Conservation (phyloP, 1,140 invertebrate genomes). For the Physella acuta region DNA sequence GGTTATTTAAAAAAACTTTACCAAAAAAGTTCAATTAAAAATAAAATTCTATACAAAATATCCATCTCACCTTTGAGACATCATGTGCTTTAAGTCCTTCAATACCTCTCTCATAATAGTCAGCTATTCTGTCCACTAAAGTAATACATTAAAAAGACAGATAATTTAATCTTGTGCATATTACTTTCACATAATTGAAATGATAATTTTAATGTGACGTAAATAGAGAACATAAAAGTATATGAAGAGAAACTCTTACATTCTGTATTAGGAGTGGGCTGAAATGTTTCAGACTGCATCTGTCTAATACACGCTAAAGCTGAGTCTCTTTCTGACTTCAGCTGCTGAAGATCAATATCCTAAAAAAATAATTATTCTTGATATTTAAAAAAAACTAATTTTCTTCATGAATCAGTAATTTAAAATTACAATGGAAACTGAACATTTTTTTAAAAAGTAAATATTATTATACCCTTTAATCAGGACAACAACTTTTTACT, state of each 20-base stretch:
- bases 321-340: conserved; percentile 12
- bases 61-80: conserved; percentile 14
- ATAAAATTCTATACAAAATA: too few species aligned
- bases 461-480: neutral
- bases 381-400: neutral
- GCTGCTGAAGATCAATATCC: conserved; percentile 3
- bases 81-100: conserved; percentile 2
- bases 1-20: too few species aligned
- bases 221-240: too few species aligned
- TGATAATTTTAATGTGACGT: too few species aligned
- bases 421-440: neutral
- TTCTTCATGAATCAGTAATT: neutral
- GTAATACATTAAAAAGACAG: neutral
- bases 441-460: neutral
- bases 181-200: too few species aligned
- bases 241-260: neutral
- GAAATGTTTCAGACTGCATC: neutral
- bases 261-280: neutral
- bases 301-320: conserved; percentile 9
- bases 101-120: conserved; percentile 6
- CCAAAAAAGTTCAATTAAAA: too few species aligned
- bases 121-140: neutral
- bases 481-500: neutral
- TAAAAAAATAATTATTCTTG: neutral
- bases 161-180: too few species aligned